Conservation (phyloP, 2,888 invertebrate genomes). For the Andrena camellia region DNA sequence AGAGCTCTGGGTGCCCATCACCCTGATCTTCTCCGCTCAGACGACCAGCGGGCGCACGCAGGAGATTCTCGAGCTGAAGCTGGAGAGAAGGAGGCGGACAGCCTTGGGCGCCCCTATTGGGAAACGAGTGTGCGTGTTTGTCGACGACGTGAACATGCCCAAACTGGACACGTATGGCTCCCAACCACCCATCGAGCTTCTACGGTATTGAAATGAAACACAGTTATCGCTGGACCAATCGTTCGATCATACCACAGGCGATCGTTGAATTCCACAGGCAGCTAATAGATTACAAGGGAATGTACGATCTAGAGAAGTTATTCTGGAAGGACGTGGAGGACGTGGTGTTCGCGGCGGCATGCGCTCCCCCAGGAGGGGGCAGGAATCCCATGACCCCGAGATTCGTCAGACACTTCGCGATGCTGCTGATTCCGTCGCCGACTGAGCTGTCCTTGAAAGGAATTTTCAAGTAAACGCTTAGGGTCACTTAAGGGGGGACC, state of each 20-base stretch:
- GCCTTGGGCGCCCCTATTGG: slow-evolving; percentile 93
- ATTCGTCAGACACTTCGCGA: slow-evolving; percentile 95
- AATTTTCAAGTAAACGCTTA: slow-evolving; percentile 88
- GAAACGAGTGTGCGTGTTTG: slow-evolving; percentile 93
- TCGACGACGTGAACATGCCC: slow-evolving; percentile 98
- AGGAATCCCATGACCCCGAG: slow-evolving; percentile 93
- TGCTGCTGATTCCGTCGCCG: slow-evolving; percentile 94
- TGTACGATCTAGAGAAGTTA: slow-evolving; percentile 95
- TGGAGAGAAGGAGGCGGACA: slow-evolving; percentile 93
- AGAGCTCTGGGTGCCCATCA: slow-evolving; percentile 90
- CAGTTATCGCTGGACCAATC: not conserved
- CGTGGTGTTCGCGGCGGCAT: slow-evolving; percentile 93
- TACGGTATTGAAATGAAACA: slow-evolving; percentile 87
- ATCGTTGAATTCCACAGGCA: slow-evolving; percentile 86
- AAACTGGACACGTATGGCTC: slow-evolving; percentile 94
- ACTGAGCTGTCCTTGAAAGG: slow-evolving; percentile 91
- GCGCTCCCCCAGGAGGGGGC: slow-evolving; percentile 96
- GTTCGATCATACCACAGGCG: not conserved
- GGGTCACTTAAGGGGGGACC: too few relatives aligned
- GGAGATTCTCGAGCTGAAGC: slow-evolving; percentile 93
- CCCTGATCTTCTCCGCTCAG: slow-evolving; percentile 96
- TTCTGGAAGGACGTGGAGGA: slow-evolving; percentile 96
- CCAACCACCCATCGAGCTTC: slow-evolving; percentile 95
- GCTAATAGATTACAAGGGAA: slow-evolving; percentile 91
- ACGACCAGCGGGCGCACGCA: slow-evolving; percentile 94